These are phyloP conservation scores for Drosophila elegans DNA, from an alignment of 1,140 invertebrate genomes.

Conservation along the genomic window DNA sequence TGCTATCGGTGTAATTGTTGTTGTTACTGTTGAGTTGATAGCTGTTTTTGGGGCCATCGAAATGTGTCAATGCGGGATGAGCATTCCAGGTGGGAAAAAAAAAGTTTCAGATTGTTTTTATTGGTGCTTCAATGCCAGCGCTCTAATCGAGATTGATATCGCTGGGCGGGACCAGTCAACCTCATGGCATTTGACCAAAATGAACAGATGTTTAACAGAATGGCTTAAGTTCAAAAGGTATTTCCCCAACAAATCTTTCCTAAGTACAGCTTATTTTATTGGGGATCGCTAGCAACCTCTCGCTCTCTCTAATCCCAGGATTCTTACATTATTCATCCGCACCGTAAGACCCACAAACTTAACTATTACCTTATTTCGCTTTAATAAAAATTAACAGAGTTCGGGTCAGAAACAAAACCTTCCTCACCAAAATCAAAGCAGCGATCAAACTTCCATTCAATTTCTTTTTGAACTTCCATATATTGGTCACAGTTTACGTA, in stretches of 20 bases:
- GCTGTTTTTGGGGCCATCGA: conserved; percentile 47
- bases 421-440: conserved; percentile 9
- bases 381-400: conserved; percentile 48
- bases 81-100: conserved; percentile 30
- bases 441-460: conserved; percentile 4
- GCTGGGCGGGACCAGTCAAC: no score
- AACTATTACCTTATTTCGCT: conserved; percentile 73
- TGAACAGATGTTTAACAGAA: no score
- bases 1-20: conserved; percentile 45
- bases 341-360: conserved; percentile 42
- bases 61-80: conserved; percentile 62
- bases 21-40: conserved; percentile 43
- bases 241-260: no score
- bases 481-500: conserved; percentile 53
- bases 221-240: no score
- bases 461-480: conserved; percentile 35
- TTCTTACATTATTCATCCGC: conserved; percentile 10
- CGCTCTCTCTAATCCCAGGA: conserved; percentile 23
- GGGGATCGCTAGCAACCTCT: background rate
- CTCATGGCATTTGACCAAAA: no score
- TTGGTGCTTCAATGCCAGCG: conserved; percentile 17
- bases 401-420: conserved; percentile 22
- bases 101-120: conserved; percentile 17
- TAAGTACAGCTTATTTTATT: no score
- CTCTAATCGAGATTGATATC: background rate